Conservation (phyloP, 2,888 invertebrate genomes). For the Cataglyphis altisquamis region DNA sequence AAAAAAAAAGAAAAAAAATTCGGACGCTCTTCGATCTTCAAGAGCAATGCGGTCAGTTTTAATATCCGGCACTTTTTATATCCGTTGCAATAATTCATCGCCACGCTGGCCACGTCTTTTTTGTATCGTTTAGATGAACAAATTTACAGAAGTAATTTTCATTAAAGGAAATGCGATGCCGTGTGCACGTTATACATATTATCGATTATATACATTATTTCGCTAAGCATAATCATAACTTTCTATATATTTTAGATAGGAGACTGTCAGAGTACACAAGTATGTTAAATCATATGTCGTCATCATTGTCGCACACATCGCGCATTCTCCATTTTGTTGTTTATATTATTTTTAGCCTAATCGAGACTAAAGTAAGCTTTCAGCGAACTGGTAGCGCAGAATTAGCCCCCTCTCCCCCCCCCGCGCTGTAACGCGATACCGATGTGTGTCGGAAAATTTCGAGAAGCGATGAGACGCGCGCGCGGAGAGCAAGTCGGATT, state of each 20-base stretch:
- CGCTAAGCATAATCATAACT: background rate
- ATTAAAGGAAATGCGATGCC: background rate
- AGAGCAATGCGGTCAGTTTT: background rate
- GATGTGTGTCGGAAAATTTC: conserved; percentile 49
- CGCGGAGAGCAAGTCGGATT: conserved; percentile 55
- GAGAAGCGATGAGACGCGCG: conserved; percentile 39
- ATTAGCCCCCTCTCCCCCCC: background rate
- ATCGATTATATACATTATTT: too few relatives aligned
- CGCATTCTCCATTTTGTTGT: background rate
- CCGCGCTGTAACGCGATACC: conserved; percentile 45
- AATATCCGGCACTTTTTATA: background rate
- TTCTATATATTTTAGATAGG: background rate
- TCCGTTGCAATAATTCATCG: background rate
- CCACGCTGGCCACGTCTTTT: background rate
- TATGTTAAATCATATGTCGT: background rate
- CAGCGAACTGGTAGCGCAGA: background rate
- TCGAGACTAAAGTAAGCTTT: background rate
- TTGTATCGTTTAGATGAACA: background rate
- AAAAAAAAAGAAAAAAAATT: background rate
- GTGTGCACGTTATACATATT: too few relatives aligned
- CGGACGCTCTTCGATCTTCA: conserved; percentile 32
- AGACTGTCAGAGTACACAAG: background rate
- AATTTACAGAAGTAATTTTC: background rate
- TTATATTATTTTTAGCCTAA: conserved; percentile 28
- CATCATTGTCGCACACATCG: background rate